Evolutionary conservation across 2,797 vertebrate genomes (phyloP).

Genomic region (Menidia menidia): DNA sequence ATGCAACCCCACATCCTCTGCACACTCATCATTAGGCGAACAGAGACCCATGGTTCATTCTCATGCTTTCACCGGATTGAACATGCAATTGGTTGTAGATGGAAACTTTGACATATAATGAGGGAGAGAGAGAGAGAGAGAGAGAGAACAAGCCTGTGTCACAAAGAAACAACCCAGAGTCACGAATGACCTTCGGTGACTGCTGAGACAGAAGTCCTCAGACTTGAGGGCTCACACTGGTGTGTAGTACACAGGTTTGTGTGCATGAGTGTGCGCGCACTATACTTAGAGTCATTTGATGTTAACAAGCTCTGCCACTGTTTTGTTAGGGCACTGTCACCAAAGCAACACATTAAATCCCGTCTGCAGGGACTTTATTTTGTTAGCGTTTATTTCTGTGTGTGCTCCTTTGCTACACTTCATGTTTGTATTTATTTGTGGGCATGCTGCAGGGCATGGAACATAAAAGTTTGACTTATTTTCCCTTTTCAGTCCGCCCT

Average conservation of each 20-base stretch:
- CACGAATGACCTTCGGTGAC: conserved; percentile 65
- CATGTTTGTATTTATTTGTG: conserved; percentile 24
- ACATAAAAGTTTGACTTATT: conserved; percentile 22
- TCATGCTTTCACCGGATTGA: conserved; percentile 41
- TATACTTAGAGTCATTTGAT: conserved; percentile 59
- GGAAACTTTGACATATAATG: conserved; percentile 62
- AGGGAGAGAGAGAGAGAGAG: conserved; percentile 23
- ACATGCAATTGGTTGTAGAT: conserved; percentile 48
- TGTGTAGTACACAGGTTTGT: conserved; percentile 32
- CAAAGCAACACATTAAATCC: conserved; percentile 67
- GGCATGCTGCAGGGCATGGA: background rate
- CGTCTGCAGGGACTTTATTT: conserved; percentile 45
- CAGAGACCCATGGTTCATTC: background rate
- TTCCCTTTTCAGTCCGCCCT: conserved; percentile 25
- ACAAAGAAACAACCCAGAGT: conserved; percentile 64
- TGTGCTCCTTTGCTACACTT: background rate
- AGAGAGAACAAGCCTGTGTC: conserved; percentile 16
- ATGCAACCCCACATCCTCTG: conserved; percentile 17
- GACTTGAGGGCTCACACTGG: conserved; percentile 26
- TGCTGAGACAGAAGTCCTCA: conserved; percentile 51
- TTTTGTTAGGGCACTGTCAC: conserved; percentile 75
- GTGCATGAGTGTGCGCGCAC: conserved; percentile 30
- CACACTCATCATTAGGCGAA: conserved; percentile 28
- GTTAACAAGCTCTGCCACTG: conserved; percentile 71
- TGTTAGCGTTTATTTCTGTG: conserved; percentile 19